phyloP scores from a whole-genome alignment of 2,888 invertebrate genomes.

The Himalopsyche anomala region DNA sequence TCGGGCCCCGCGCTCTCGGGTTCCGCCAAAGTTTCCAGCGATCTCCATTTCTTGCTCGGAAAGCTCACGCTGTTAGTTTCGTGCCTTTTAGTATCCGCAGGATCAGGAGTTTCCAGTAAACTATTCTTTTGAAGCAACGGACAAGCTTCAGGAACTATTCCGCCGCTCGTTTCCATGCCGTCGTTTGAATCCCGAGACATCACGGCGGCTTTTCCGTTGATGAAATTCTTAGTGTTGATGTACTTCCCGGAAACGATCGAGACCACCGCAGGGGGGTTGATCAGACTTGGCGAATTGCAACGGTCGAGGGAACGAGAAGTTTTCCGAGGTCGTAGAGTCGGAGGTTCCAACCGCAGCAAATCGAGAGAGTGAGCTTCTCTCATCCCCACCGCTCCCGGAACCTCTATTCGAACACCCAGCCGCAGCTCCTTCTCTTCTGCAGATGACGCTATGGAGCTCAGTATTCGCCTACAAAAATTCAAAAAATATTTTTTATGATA shows the following conservation, averaged over 20 bases:
- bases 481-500: background rate
- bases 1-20: conserved; percentile 69
- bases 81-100: conserved; percentile 70
- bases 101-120: conserved; percentile 71
- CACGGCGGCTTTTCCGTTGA: conserved; percentile 72
- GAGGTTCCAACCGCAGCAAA: conserved; percentile 66
- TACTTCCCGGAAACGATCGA: conserved; percentile 68
- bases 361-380: conserved; percentile 71
- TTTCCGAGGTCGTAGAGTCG: conserved; percentile 66
- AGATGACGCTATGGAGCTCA: conserved; percentile 83
- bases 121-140: conserved; percentile 75
- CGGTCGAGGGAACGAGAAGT: conserved; percentile 67
- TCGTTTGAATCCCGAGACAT: conserved; percentile 71
- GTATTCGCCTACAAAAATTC: conserved; percentile 72
- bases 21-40: conserved; percentile 82
- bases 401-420: conserved; percentile 65
- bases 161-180: conserved; percentile 49
- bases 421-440: conserved; percentile 74
- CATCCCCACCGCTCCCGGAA: conserved; percentile 63
- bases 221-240: conserved; percentile 67
- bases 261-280: conserved; percentile 66
- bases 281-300: conserved; percentile 51
- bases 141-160: conserved; percentile 66
- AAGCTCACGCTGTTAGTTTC: conserved; percentile 75
- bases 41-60: conserved; percentile 85